Percentiles rank a stretch among this genome's conserved stretches.
Evolutionary conservation across 1,140 invertebrate species (phyloP).

Genomic region (Olivierus martensii): DNA sequence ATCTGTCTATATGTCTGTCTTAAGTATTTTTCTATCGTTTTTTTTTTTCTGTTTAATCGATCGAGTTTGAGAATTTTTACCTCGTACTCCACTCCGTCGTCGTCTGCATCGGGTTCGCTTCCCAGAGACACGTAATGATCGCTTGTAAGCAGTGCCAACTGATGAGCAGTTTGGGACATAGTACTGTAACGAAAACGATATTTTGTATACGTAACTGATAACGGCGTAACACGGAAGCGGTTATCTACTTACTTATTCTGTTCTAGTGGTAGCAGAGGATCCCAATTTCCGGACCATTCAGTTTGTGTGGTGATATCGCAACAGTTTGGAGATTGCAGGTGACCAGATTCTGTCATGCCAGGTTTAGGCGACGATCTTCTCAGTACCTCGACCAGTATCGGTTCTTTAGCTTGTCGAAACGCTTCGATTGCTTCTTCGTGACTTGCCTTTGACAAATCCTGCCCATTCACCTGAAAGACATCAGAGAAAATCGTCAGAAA

Average conservation of each 20-base stretch:
- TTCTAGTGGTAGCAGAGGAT: background rate
- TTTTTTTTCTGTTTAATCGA: no score
- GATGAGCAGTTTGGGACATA: no score
- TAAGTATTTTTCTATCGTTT: no score
- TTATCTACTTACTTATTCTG: no score
- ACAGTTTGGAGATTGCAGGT: background rate
- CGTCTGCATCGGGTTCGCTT: background rate
- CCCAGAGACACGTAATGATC: no score
- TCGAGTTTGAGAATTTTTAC: constrained; percentile 32
- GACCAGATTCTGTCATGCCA: no score
- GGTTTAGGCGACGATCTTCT: background rate
- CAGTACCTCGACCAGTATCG: background rate
- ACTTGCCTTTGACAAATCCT: background rate
- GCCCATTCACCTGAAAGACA: background rate
- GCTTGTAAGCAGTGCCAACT: no score
- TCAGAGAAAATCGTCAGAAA: no score
- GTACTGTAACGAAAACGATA: no score
- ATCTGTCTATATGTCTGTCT: no score
- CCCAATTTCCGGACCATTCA: constrained; percentile 16
- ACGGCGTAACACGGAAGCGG: no score
- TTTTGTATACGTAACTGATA: no score
- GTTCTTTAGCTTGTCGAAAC: background rate
- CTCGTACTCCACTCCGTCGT: constrained; percentile 54
- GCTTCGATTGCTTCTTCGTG: constrained; percentile 2
- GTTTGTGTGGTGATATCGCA: constrained; percentile 16